Conservation (phyloP, 2,797 vertebrate species). For the Eutrigla gurnardus region DNA sequence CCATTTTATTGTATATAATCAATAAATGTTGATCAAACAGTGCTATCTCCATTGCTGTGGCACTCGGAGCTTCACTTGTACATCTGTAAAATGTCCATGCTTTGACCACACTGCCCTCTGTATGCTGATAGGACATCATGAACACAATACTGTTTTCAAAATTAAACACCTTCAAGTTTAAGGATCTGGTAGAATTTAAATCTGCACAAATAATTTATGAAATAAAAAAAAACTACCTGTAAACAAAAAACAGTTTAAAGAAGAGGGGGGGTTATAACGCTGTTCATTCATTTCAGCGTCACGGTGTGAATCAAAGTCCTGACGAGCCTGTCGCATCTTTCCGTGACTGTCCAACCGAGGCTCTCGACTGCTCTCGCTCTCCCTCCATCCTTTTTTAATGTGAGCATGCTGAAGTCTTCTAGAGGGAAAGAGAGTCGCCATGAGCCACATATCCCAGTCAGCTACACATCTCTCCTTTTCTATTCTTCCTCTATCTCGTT, state of each 20-base stretch:
- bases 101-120: conserved; percentile 47
- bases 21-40: neutral
- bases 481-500: conserved; percentile 29
- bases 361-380: conserved; percentile 46
- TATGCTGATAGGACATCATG: conserved; percentile 14
- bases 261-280: too few species aligned
- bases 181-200: too few species aligned
- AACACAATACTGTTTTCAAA: too few species aligned
- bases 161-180: too few species aligned
- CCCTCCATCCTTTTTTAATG: conserved; percentile 76
- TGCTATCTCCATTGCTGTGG: neutral
- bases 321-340: conserved; percentile 20
- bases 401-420: conserved; percentile 65
- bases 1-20: neutral
- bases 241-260: too few species aligned
- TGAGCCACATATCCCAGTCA: conserved; percentile 58
- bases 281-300: conserved; percentile 3
- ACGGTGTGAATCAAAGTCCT: conserved; percentile 24
- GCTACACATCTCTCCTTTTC: conserved; percentile 45
- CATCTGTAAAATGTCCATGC: conserved; percentile 1
- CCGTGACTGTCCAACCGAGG: conserved; percentile 42
- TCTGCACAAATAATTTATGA: too few species aligned
- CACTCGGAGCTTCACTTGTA: neutral
- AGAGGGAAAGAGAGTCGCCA: conserved; percentile 38
- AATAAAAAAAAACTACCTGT: too few species aligned